Conservation (phyloP, 2,797 vertebrate genomes). For the Acrossocheilus fasciatus region DNA sequence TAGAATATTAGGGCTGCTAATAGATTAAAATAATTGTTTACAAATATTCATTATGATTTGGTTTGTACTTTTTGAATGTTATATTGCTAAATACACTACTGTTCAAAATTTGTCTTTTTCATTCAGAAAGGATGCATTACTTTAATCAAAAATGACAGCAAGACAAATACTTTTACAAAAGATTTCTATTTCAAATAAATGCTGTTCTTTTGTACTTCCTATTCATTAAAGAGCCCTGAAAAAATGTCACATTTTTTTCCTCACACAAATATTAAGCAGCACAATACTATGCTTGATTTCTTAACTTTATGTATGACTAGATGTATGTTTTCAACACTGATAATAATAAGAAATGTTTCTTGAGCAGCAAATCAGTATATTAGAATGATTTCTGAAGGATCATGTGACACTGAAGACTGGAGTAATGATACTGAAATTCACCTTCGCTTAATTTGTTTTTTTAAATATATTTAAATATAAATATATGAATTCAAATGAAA, state of each 20-base stretch:
- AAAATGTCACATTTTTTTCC: background rate
- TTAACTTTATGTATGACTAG: background rate
- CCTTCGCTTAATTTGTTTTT: background rate
- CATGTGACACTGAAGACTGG: background rate
- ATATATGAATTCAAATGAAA: background rate
- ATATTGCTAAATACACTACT: background rate
- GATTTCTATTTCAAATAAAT: background rate
- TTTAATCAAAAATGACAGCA: background rate
- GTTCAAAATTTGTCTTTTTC: background rate
- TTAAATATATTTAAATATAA: background rate
- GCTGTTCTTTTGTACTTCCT: background rate
- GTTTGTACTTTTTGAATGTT: background rate
- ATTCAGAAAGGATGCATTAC: slow-evolving; percentile 1
- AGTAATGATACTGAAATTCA: background rate
- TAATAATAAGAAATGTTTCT: background rate
- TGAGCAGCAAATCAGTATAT: background rate
- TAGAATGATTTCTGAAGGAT: background rate
- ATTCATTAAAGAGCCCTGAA: background rate
- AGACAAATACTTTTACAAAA: background rate
- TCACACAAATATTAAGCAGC: background rate
- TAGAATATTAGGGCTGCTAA: background rate
- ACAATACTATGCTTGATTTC: background rate
- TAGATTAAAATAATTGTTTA: background rate
- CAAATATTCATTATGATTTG: too few relatives aligned
- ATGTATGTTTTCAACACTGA: background rate